Percentiles rank a stretch among this genome's conserved stretches.
These are phyloP conservation scores for Erebia palarica DNA, from an alignment of 2,888 invertebrate genomes.

Conservation along the genomic window DNA sequence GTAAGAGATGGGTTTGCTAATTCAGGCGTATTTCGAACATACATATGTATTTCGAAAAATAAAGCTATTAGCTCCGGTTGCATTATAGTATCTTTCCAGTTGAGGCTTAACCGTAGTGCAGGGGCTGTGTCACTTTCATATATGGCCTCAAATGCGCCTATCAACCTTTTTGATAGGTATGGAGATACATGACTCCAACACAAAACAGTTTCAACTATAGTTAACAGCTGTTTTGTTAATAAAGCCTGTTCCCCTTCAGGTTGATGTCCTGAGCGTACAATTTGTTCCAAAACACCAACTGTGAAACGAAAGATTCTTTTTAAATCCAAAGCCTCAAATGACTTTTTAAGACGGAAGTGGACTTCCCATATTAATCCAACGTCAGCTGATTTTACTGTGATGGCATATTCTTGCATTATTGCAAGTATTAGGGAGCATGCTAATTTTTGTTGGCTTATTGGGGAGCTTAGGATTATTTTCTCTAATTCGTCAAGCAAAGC, in stretches of 20 bases:
- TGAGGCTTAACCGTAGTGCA: slow-evolving; percentile 84
- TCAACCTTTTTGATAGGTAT: slow-evolving; percentile 85
- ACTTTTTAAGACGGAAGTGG: slow-evolving; percentile 91
- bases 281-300: slow-evolving; percentile 72
- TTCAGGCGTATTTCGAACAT: slow-evolving; percentile 88
- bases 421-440: slow-evolving; percentile 92
- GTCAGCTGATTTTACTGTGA: slow-evolving; percentile 92
- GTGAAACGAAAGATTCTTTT: slow-evolving; percentile 87
- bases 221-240: slow-evolving; percentile 86
- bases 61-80: slow-evolving; percentile 88
- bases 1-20: slow-evolving; percentile 90
- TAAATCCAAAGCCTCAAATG: slow-evolving; percentile 91
- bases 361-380: slow-evolving; percentile 94
- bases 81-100: slow-evolving; percentile 90
- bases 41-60: slow-evolving; percentile 92
- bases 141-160: slow-evolving; percentile 87
- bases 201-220: slow-evolving; percentile 89
- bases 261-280: slow-evolving; percentile 69
- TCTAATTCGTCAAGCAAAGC: slow-evolving; percentile 88
- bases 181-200: slow-evolving; percentile 91
- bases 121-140: slow-evolving; percentile 86
- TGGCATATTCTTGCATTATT: slow-evolving; percentile 94
- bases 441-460: slow-evolving; percentile 88
- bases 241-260: slow-evolving; percentile 79
- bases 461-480: slow-evolving; percentile 90